Base-by-base conservation (phyloP, 2,113 vertebrate species). In the Apus apus region DNA sequence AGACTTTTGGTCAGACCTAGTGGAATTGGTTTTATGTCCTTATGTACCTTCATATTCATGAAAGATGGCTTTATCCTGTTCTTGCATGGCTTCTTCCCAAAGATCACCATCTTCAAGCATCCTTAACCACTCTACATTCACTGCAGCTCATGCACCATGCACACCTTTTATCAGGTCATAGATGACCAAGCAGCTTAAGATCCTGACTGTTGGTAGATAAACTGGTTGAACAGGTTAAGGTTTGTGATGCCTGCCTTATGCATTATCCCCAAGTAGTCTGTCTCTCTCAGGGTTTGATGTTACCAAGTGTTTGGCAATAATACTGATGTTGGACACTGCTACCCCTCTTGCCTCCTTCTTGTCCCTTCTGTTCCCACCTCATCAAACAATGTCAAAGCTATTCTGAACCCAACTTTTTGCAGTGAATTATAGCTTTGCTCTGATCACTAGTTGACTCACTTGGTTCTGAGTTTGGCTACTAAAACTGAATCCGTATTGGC, bases 321-420 rank as follows among this genome's bases (percentile, higher is more conserved):
- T 25, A 50, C 8, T 56, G 30, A 1, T 54, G 30, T 65, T 0
- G 1, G 40, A 62, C 23, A 14, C 22, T 1, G 1, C 71, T 68
- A 40, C 15, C 12, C 17, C 29, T 60, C 36, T 79, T 58, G 51
- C 2, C 27, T 87, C 11, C 22, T 43, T 51, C 30, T 57, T 72
- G 50, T 43, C 50, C n/a, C 46, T 1, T 79, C 82, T 91, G 45
- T 88, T 73, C 46, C 23, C 36, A 50, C 60, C 32, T 57, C 53
- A 77, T 67, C n/a, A 61, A 78, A 72, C n/a, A 25, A n/a, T 16
- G 20, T 19, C 5, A 8, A 65, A 94, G 26, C 19, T 29, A 22
- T 60, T 90, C 58, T 65, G 46, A 87, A 62, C 11, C 32, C 40
- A 83, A 10, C 5, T 54, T 34, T 82, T 29, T 68, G 40, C 40